Conservation (phyloP, 2,888 invertebrate genomes). For the Ganaspis brasiliensis region DNA sequence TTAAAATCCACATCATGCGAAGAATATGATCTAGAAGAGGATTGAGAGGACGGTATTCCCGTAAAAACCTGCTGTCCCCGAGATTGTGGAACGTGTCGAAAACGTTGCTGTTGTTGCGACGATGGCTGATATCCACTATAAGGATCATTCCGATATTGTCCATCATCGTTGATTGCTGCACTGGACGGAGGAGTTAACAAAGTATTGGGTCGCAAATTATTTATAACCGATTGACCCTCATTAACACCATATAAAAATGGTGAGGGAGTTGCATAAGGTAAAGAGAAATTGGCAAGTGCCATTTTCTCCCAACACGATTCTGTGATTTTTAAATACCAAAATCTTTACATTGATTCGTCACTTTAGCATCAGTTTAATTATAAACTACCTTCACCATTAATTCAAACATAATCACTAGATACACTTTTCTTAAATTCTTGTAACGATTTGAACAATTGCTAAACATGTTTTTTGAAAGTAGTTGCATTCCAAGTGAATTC, state of each 20-base stretch:
- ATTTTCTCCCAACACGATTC: conserved; percentile 81
- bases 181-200: conserved; percentile 69
- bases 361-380: too few species aligned
- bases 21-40: conserved; percentile 60
- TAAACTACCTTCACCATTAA: too few species aligned
- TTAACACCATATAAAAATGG: conserved; percentile 73
- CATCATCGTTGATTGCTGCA: conserved; percentile 66
- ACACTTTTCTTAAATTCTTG: too few species aligned
- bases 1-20: conserved; percentile 70
- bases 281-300: conserved; percentile 77
- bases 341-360: neutral
- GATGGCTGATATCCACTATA: conserved; percentile 69
- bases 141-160: conserved; percentile 71
- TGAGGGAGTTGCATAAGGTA: conserved; percentile 75
- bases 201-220: conserved; percentile 73
- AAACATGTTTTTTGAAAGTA: too few species aligned
- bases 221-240: conserved; percentile 67
- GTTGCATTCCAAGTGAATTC: too few species aligned
- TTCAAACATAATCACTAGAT: too few species aligned
- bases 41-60: conserved; percentile 49
- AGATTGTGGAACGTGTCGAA: conserved; percentile 47
- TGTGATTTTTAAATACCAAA: neutral
- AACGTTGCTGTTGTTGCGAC: conserved; percentile 59
- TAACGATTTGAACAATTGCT: too few species aligned
- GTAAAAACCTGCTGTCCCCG: conserved; percentile 10